Conservation (phyloP, 2,113 vertebrate species). For the Passer montanus region DNA sequence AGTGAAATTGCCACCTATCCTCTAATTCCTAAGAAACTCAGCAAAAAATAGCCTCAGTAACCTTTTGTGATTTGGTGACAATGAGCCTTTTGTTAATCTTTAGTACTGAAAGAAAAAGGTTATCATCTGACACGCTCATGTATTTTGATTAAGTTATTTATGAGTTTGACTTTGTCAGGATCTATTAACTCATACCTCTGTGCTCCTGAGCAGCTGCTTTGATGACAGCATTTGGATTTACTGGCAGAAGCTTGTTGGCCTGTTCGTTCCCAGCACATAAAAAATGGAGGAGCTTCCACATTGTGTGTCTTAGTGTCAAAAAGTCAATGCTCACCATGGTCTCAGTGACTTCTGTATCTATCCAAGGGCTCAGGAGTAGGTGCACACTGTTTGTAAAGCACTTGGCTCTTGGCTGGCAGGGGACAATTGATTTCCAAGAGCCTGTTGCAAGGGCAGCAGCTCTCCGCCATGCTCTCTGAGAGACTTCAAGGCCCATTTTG, state of each 20-base stretch:
- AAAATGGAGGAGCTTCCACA: background rate
- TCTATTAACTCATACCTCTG: background rate
- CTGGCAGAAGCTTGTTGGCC: background rate
- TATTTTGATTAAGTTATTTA: background rate
- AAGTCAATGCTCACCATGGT: background rate
- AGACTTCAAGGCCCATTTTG: background rate
- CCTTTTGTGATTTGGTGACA: background rate
- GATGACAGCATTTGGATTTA: background rate
- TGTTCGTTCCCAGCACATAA: background rate
- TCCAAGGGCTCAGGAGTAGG: background rate
- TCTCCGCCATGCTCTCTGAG: background rate
- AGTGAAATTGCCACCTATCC: background rate
- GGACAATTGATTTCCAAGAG: background rate
- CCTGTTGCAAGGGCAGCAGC: background rate
- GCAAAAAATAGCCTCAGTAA: background rate
- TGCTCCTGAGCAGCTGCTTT: background rate
- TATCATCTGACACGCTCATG: background rate
- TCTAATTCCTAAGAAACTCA: background rate
- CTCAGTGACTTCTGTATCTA: background rate
- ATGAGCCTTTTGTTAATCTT: background rate
- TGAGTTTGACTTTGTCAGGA: background rate
- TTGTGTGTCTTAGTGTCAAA: background rate
- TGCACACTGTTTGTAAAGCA: background rate
- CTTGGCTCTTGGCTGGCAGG: background rate
- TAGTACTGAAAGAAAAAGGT: background rate